phyloP scores from a whole-genome alignment of 2,113 vertebrate genomes.

The Lasiurus borealis region DNA sequence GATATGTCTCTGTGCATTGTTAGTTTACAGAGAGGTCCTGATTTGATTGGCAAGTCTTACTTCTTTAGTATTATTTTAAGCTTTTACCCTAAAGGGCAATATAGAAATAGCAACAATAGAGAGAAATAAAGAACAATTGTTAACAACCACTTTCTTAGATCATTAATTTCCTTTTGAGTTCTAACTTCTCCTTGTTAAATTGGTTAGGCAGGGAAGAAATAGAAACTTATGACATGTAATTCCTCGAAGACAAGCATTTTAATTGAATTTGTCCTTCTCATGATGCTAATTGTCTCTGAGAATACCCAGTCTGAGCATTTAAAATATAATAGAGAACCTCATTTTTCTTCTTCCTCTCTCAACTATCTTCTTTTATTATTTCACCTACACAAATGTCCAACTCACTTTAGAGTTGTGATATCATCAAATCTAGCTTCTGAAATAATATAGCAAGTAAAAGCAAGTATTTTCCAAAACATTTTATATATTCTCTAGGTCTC shows the following conservation, averaged over 20 bases:
- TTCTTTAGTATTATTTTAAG: not conserved
- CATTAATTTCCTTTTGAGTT: not conserved
- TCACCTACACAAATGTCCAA: too few relatives aligned
- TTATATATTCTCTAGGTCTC: too few relatives aligned
- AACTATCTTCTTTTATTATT: too few relatives aligned
- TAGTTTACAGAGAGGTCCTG: not conserved
- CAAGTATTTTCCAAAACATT: too few relatives aligned
- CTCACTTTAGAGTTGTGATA: too few relatives aligned
- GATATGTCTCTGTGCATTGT: not conserved
- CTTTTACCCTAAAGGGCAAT: not conserved
- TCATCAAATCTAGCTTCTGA: too few relatives aligned
- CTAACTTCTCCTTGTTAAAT: not conserved
- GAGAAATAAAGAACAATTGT: not conserved
- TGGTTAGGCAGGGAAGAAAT: not conserved
- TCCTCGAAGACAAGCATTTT: not conserved
- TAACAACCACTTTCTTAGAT: not conserved
- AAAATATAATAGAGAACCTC: not conserved
- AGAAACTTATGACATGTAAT: not conserved
- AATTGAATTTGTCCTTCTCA: not conserved
- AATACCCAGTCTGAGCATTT: not conserved
- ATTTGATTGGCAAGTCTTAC: not conserved
- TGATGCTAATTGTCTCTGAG: too few relatives aligned
- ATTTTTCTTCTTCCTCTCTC: not conserved
- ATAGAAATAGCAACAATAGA: not conserved
- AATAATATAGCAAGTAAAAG: too few relatives aligned